Evolutionary conservation across 2,113 vertebrate species (phyloP).

Genomic region (Serilophus lunatus): DNA sequence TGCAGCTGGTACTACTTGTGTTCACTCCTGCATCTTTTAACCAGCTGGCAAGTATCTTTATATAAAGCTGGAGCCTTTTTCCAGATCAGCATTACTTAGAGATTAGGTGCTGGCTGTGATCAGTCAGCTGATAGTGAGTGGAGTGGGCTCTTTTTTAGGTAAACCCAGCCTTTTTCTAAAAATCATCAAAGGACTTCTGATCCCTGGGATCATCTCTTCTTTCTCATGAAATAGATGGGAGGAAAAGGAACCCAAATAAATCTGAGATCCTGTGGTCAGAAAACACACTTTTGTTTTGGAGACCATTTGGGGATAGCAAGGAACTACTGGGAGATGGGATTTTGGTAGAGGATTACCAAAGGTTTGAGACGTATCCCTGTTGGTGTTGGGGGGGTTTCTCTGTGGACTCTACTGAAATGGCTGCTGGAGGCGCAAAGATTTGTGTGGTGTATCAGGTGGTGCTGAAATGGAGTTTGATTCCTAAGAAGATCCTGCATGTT

Average conservation of each 20-base stretch:
- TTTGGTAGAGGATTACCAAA: neutral
- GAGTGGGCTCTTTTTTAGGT: neutral
- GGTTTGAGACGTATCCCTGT: neutral
- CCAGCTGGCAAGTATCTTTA: neutral
- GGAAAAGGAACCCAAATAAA: neutral
- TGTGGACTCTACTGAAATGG: neutral
- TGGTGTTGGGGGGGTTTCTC: neutral
- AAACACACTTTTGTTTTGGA: neutral
- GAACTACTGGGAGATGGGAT: neutral
- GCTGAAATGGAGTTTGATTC: neutral
- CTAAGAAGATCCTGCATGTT: too few species aligned
- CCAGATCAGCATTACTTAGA: neutral
- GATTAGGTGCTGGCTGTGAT: neutral
- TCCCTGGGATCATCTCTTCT: neutral
- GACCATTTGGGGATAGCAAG: neutral
- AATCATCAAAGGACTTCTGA: slow-evolving; percentile 14
- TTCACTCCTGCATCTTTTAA: neutral
- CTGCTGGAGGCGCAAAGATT: neutral
- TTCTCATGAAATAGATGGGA: neutral
- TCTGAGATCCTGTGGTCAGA: neutral
- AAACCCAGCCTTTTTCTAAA: neutral
- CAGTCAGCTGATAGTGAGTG: neutral
- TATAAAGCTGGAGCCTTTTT: neutral
- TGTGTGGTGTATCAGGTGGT: neutral
- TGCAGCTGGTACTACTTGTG: neutral